Evolutionary conservation across 2,797 vertebrate species (phyloP), one percentile per base, ranked within the genome.

Genomic region (Eupleurogrammus muticus): DNA sequence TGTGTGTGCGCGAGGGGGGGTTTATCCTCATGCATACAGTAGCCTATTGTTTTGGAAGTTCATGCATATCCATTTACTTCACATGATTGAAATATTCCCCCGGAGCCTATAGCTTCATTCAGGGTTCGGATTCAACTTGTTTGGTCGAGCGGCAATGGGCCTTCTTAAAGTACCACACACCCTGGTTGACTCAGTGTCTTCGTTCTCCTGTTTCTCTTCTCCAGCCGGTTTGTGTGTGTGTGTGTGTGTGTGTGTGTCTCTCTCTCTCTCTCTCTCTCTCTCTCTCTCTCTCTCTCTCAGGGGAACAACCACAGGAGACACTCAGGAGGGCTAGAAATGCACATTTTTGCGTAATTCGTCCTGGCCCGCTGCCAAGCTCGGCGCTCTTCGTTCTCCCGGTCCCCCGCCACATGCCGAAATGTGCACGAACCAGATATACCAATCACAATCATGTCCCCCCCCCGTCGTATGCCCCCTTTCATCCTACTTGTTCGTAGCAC

Each of bases 1-100:
- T n/a, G n/a, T n/a, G n/a, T n/a, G n/a, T n/a, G n/a, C n/a, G n/a
- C n/a, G n/a, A 75, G 80, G 83, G 78, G 82, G 82, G 64, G 64
- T 83, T 85, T 85, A 76, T 70, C 66, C 73, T 64, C 56, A 32
- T 66, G 69, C 44, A 24, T 80, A 89, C 87, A 89, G 87, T 87
- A 89, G 82, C 72, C 79, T 75, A 72, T 92, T 90, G 87, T 87
- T 87, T 87, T 87, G 79, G 79, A 75, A 81, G 83, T 83, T 84
- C 82, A 80, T 75, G 69, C 75, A 81, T 88, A 87, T 83, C 84
- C 81, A 82, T 90, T n/a, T 83, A 87, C 82, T 75, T 80, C 79
- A 86, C 76, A 85, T 87, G 84, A 87, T 70, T 86, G 77, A 83
- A 81, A 75, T 68, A 75, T 79, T 28, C 28, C 62, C 87, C 84